These are phyloP conservation scores for Pachycephala philippinensis DNA, from an alignment of 2,113 vertebrate genomes.

Conservation along the genomic window DNA sequence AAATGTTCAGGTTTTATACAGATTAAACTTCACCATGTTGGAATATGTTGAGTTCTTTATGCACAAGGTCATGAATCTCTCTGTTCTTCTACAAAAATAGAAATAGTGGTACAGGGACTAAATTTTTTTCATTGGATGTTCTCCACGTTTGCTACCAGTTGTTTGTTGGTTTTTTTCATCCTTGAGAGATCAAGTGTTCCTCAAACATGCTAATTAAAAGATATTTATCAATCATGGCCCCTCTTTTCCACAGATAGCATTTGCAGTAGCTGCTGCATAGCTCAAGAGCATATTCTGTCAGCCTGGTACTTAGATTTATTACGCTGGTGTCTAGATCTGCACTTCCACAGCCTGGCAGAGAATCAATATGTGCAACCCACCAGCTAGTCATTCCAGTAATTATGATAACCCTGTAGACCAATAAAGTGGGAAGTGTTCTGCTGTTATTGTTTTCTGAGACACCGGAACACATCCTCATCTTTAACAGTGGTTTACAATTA, in stretches of 20 bases:
- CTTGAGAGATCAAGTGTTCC: background rate
- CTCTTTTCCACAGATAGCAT: constrained; percentile 16
- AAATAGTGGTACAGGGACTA: background rate
- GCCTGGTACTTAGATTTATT: constrained; percentile 46
- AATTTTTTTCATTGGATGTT: background rate
- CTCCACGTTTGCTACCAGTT: background rate
- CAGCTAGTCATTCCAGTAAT: constrained; percentile 18
- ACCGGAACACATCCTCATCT: background rate
- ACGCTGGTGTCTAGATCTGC: background rate
- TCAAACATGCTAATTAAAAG: constrained; percentile 41
- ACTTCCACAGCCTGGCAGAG: constrained; percentile 33
- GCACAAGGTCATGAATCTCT: background rate
- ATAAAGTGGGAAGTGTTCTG: constrained; percentile 33
- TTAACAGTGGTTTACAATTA: constrained; percentile 8
- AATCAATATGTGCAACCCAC: constrained; percentile 61
- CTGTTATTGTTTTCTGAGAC: constrained; percentile 55
- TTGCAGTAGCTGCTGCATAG: background rate
- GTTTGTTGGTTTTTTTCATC: background rate
- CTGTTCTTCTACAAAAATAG: background rate
- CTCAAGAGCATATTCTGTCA: constrained; percentile 32
- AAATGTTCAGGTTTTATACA: background rate
- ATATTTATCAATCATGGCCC: constrained; percentile 27
- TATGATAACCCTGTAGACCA: constrained; percentile 29
- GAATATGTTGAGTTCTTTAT: background rate
- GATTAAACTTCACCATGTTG: background rate